Evolutionary conservation across 2,113 vertebrate genomes (phyloP), one percentile per base, ranked within the genome.

Genomic region (Opisthocomus hoazin): DNA sequence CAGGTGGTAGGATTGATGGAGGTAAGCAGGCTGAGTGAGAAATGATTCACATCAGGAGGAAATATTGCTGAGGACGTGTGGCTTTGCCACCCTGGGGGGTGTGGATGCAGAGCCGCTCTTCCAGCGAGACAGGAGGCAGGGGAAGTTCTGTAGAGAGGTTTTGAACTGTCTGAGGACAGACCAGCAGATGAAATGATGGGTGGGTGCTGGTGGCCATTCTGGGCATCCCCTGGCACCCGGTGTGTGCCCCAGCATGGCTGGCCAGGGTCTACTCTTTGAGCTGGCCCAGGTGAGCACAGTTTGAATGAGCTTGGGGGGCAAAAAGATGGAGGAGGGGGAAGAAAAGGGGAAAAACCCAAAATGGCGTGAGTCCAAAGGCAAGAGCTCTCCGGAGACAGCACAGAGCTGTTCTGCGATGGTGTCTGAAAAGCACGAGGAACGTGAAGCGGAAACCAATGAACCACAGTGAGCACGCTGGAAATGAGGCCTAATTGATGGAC

Each of bases 381-480:
- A 24, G 76, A 15, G 7, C 39, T 87, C 91, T 97, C 95, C 1
- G 9, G 93, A 96, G 96, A 58, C 18, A 0, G 48, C 0, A 0
- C 69, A 11, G 94, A 45, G 87, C 91, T 76, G 91, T 6, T 68
- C n/a, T 5, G 80, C 1, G 17, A 39, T 14, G 73, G 57, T 68
- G 91, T 34, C 87, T 95, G 93, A 30, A 78, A 87, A 91, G 34
- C 60, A 64, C 0, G 7, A 89, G 61, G 94, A 97, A 96, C 91
- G 95, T 96, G 95, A 96, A 95, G 93, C 45, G 81, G 94, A 96
- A 97, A 95, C 65, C 95, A 96, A 97, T 94, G 93, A 97, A 93
- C 26, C 91, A 2, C 56, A 22, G 84, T 29, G 61, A 93, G 65
- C 73, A 10, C 0, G 6, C 10, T 61, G 93, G 89, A 89, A 92